Evolutionary conservation across 2,797 vertebrate species (phyloP).

Genomic region (Rhabdophis nuchalis): DNA sequence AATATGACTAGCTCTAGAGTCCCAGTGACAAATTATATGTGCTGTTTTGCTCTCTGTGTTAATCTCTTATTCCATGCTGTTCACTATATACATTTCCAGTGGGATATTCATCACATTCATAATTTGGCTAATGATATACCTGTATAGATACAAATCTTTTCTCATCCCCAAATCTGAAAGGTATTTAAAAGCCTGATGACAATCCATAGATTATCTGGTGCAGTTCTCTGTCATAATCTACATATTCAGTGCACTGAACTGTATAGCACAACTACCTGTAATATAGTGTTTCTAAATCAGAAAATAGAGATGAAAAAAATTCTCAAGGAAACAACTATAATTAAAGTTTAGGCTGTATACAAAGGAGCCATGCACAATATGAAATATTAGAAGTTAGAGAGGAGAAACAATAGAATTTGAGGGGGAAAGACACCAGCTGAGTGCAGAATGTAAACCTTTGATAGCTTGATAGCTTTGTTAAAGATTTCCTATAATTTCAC

Average conservation of each 20-base stretch:
- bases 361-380: background rate
- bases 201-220: background rate
- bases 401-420: background rate
- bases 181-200: background rate
- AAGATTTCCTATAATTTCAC: background rate
- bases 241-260: background rate
- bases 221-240: background rate
- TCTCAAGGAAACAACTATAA: background rate
- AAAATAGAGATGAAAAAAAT: background rate
- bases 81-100: constrained; percentile 9
- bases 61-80: background rate
- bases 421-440: background rate
- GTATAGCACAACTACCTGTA: background rate
- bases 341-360: background rate
- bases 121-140: background rate
- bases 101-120: background rate
- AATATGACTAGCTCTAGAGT: background rate
- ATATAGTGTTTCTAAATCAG: background rate
- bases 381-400: background rate
- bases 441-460: background rate
- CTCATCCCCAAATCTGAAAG: background rate
- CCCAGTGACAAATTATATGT: background rate
- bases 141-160: background rate
- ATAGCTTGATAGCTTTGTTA: background rate
- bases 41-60: background rate